Conservation (phyloP, 2,888 invertebrate genomes). For the Clitarchus hookeri region DNA sequence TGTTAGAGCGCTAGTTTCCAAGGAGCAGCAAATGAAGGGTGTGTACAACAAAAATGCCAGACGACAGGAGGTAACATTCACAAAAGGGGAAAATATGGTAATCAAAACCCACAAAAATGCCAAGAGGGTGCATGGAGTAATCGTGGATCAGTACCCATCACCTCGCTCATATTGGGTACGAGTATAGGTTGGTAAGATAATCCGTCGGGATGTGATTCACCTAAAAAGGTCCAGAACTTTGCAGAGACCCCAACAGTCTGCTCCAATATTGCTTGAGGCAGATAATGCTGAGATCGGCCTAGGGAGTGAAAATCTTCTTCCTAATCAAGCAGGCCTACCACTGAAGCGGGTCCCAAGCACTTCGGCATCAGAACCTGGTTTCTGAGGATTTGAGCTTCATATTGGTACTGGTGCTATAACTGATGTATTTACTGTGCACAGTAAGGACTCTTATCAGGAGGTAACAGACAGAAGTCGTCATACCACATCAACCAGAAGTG, state of each 20-base stretch:
- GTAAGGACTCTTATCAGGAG: not conserved
- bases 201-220: not conserved
- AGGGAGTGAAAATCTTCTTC: not conserved
- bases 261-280: not conserved
- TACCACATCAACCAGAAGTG: not conserved
- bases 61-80: not conserved
- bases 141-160: not conserved
- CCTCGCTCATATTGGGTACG: not conserved
- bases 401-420: not conserved
- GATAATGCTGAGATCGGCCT: not conserved
- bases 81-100: not conserved
- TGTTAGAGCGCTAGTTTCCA: not conserved
- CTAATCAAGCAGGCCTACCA: not conserved
- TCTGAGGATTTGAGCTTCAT: no score
- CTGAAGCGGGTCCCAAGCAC: not conserved
- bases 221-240: not conserved
- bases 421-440: not conserved
- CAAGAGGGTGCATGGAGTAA: not conserved
- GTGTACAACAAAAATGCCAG: not conserved
- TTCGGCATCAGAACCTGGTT: not conserved
- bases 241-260: not conserved
- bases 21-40: not conserved
- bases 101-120: not conserved
- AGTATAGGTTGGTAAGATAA: not conserved
- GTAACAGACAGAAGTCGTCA: not conserved